Base-by-base conservation (phyloP, 2,113 vertebrate species). In the Mormyrus lacerda region DNA sequence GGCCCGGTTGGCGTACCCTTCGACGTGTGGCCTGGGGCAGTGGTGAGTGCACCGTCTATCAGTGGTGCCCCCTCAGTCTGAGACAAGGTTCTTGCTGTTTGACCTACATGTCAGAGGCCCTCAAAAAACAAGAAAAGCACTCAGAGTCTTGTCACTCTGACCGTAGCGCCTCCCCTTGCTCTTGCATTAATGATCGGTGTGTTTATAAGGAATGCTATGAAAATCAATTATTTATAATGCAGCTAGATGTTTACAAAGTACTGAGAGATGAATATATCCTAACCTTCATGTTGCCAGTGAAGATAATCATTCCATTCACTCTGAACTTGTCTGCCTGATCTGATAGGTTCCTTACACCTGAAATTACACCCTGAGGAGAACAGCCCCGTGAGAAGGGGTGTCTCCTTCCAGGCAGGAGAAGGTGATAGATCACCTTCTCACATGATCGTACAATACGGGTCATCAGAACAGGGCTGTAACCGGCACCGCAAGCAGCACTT, bases 1-100 rank as follows among this genome's bases (percentile, higher is more conserved):
- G 97, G 95, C 96, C 93, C 96, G 95, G 92, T 95, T 96, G 93
- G 96, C 96, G 92, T 98, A 98, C 94, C 97, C 97, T 92, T 98
- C 98, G 92, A 97, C 94, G 90, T 96, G 96, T 95, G 95, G 94
- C 93, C 95, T 96, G 91, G 94, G 97, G 93, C 95, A 90, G 91
- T 95, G 95, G 96, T 97, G 93, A 95, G 95, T 94, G 93, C 93
- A 93, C 93, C 47, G 94, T 94, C 94, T 94, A 15, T 92, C 91
- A 93, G 31, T 35, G 9, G 50, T 13, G 27, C 85, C 13, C 27
- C 27, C 17, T 73, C 48, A n/a, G 17, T 19, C 31, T 83, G 31
- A 42, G n/a, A 53, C 13, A 35, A 85, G 31, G 17, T 27, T 47
- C 24, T 1, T 19, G 47, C 50, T 82, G 47, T 69, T 73, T 45